Conservation (phyloP, 92 coral and sea anemone genomes). For the Zoanthus solanderi region DNA sequence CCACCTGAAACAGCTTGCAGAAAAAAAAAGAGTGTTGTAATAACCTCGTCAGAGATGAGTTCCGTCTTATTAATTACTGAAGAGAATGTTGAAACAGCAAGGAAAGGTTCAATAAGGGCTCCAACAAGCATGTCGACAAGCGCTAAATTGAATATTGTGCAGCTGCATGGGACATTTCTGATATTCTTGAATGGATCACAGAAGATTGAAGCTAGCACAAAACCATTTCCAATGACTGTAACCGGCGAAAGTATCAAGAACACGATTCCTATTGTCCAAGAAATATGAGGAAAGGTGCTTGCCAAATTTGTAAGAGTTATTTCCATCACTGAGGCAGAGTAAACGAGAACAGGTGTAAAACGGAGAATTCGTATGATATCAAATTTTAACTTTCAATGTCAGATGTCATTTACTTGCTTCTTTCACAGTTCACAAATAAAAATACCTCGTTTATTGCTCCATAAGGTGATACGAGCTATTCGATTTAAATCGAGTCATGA, state of each 20-base stretch:
- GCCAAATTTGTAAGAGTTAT: not conserved
- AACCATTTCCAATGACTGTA: not conserved
- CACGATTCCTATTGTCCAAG: not conserved
- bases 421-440: too few species aligned
- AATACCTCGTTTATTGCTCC: too few species aligned
- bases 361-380: too few species aligned
- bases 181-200: conserved; percentile 10
- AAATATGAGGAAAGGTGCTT: not conserved
- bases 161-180: conserved; percentile 1
- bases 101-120: not conserved
- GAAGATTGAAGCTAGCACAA: conserved; percentile 4
- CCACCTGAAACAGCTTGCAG: not conserved
- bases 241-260: not conserved
- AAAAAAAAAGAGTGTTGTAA: not conserved
- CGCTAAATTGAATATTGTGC: not conserved
- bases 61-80: not conserved
- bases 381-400: too few species aligned
- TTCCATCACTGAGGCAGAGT: not conserved
- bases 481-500: too few species aligned
- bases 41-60: not conserved
- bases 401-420: too few species aligned
- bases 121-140: conserved; percentile 10
- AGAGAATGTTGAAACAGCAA: not conserved
- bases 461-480: too few species aligned
- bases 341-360: not conserved